These are phyloP conservation scores for Physocephala rufipes DNA, from an alignment of 2,888 invertebrate species.

Conservation along the genomic window DNA sequence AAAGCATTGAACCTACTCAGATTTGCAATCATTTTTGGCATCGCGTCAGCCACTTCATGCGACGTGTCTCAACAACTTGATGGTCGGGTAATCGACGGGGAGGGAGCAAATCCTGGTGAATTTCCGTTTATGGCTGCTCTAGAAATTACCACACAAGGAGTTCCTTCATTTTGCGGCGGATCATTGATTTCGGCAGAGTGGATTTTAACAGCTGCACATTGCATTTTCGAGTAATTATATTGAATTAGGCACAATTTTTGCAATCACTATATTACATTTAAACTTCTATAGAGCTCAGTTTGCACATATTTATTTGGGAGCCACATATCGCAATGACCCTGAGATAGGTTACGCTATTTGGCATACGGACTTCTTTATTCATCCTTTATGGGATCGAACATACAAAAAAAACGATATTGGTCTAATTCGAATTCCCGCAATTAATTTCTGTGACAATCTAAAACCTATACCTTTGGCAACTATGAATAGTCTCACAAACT, in stretches of 20 bases:
- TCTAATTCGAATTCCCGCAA: background rate
- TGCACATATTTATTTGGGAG: background rate
- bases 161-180: background rate
- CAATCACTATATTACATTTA: too few relatives aligned
- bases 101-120: background rate
- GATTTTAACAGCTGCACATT: slow-evolving; percentile 4
- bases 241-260: background rate
- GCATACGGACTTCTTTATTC: background rate
- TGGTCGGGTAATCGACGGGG: background rate
- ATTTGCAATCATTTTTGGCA: background rate
- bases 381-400: background rate
- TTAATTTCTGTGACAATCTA: background rate
- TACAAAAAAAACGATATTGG: background rate
- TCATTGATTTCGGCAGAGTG: background rate
- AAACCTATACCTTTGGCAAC: background rate
- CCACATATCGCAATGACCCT: background rate
- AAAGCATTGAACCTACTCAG: too few relatives aligned
- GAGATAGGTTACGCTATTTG: slow-evolving; percentile 1
- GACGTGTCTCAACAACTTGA: background rate
- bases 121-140: slow-evolving; percentile 5
- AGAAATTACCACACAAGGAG: background rate
- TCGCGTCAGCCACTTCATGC: background rate
- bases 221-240: background rate
- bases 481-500: background rate
- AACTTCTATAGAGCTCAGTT: too few relatives aligned